Base-by-base conservation (phyloP, 1,140 invertebrate genomes). In the Bombus pyrosoma region DNA sequence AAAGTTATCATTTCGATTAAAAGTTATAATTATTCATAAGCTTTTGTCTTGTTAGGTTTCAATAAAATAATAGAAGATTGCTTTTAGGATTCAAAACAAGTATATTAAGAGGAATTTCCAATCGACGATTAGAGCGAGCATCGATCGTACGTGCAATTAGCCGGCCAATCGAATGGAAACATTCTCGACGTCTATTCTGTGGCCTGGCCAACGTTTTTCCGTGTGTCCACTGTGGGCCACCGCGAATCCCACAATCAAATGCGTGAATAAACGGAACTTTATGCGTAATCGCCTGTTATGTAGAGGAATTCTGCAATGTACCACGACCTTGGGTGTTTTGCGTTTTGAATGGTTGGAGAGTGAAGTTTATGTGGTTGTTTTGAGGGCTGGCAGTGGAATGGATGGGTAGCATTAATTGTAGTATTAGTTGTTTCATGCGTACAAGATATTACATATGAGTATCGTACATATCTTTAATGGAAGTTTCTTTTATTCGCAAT, bases 91-190 rank as follows among this genome's bases (percentile, higher is more conserved):
- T 53, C 0, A 0, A 53, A 53, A 22, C 8, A 18, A 5, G 47
- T 22, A 53, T 22, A 53, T 53, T 53, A 53, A 53, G 5, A 18
- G 47, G 1, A 53, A 53, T 53, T 53, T 53, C 5, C 47, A 53
- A 22, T 53, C 18, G 47, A 53, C 47, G 6, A 13, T 62, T 62
- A 62, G 87, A 83, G 86, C 73, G 74, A 88, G 80, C 74, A 90
- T 89, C 62, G 72, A 69, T 39, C 76, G 72, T n/a, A 22, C 57
- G 41, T 28, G 78, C 78, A 85, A 90, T 90, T 90, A 90, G 73
- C 86, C 41, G 68, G 71, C 77, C 78, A 88, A 90, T 90, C 89
- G 88, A 75, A 86, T 47, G 86, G 89, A 90, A 90, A 88, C 89
- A 69, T 77, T 74, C 78, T 69, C 47, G 18, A 53, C 81, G 85